Evolutionary conservation across 53 echinoderm and acorn worm species (phyloP).

Genomic region (Mesocentrotus franciscanus): DNA sequence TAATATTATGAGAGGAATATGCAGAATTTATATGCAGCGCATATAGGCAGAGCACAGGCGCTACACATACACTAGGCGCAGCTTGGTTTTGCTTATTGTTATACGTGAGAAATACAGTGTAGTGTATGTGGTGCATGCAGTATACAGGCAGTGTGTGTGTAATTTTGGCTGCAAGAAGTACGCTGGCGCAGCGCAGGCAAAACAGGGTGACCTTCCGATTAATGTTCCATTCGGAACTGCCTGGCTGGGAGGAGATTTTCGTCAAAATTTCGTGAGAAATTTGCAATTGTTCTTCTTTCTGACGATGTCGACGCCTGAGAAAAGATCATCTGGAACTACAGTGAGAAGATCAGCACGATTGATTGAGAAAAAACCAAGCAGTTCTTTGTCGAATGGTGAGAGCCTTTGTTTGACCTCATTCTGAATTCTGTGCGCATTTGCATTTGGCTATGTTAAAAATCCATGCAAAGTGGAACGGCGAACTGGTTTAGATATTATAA

Average conservation of each 20-base stretch:
- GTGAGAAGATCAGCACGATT: conserved; percentile 94
- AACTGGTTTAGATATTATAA: not conserved
- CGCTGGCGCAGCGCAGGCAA: conserved; percentile 36
- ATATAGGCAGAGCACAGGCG: not conserved
- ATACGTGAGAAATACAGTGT: not conserved
- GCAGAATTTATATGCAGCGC: conserved; percentile 8
- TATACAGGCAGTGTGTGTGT: not conserved
- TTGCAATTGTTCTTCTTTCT: conserved; percentile 53
- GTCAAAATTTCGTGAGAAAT: conserved; percentile 67
- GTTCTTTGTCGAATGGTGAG: conserved; percentile 98
- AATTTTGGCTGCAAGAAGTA: not conserved
- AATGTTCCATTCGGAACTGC: conserved; percentile 59
- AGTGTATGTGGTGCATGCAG: not conserved
- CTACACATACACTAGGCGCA: not conserved
- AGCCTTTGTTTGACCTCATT: conserved; percentile 73
- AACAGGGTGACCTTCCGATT: conserved; percentile 70
- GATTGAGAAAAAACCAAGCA: conserved; percentile 92
- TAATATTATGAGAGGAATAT: not conserved
- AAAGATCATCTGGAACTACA: conserved; percentile 84
- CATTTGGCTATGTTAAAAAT: not conserved
- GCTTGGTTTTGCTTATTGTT: not conserved
- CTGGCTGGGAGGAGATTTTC: conserved; percentile 63
- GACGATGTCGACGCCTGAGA: conserved; percentile 70
- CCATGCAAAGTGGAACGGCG: not conserved
- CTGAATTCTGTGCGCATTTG: not conserved